Base-by-base conservation (phyloP, 2,797 vertebrate genomes). In the Petrocephalus schoutedeni region DNA sequence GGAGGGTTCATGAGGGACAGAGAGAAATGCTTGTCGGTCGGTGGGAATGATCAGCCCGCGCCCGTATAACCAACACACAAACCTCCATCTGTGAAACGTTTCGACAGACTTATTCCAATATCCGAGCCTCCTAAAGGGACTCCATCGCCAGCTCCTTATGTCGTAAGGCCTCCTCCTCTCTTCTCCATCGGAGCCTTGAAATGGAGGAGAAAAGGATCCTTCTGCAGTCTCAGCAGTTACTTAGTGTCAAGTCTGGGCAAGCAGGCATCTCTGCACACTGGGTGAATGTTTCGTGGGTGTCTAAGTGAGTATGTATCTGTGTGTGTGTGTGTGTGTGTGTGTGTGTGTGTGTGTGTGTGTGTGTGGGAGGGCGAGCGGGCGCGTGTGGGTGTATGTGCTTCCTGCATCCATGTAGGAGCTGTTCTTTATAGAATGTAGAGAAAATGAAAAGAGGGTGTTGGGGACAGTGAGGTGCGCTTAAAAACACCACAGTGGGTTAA, bases 181-280 rank as follows among this genome's bases (percentile, higher is more conserved):
- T 49, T 80, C 28, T 12, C 56, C 32, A 86, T 86, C 51, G 28
- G 21, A 86, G 8, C 54, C 28, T 36, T 32, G n/a, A 86, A 58
- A 58, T 58, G 56, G 84, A 58, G 32, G 84, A 86, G 84, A 57
- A 86, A 58, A 14, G 21, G 56, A 23, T 32, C 84, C 21, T 86
- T 86, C 84, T 41, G 84, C 56, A 32, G 23, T 58, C 84, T 86
- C 54, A 86, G 84, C 84, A 88, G 77, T 58, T 21, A 83, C 12
- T 64, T 41, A 51, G 32, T 53, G 45, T 84, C 19, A 28, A 61
- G 87, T 83, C 41, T 83, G 57, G 45, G 57, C 56, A n/a, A 21
- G 23, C n/a, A 21, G 51, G 80, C 80, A 16, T 32, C 61, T 74
- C 12, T 51, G 74, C 14, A 21, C 12, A 80, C 19, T 41, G 64